These are phyloP conservation scores for Gasteruption jaculator DNA, from an alignment of 2,888 invertebrate genomes.

Conservation along the genomic window DNA sequence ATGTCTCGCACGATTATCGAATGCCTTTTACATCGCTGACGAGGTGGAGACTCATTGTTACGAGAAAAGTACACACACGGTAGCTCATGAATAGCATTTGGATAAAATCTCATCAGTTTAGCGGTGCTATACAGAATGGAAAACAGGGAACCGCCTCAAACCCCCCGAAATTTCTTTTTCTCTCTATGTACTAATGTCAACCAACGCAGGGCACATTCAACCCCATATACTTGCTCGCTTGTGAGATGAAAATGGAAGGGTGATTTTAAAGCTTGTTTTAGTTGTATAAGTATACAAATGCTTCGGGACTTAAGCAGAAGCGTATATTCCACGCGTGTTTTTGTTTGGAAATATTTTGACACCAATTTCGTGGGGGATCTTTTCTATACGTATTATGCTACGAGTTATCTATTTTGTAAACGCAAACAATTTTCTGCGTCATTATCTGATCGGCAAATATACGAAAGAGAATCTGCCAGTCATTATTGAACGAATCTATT, in stretches of 20 bases:
- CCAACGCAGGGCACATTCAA: conserved; percentile 28
- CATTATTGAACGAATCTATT: too few species aligned
- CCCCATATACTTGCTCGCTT: conserved; percentile 16
- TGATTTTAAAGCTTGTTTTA: conserved; percentile 5
- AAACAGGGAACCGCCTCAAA: too few species aligned
- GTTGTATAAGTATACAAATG: too few species aligned
- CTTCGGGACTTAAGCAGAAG: too few species aligned
- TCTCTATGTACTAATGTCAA: too few species aligned
- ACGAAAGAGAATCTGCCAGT: too few species aligned
- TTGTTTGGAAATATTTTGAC: conserved; percentile 37
- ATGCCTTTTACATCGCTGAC: conserved; percentile 22
- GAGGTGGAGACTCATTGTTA: conserved; percentile 17
- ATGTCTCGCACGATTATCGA: conserved; percentile 28
- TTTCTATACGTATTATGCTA: too few species aligned
- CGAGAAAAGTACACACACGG: conserved; percentile 19
- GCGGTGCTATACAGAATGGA: conserved; percentile 20
- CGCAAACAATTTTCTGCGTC: too few species aligned
- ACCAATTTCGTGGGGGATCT: conserved; percentile 28
- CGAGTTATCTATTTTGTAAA: too few species aligned
- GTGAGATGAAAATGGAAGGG: conserved; percentile 23
- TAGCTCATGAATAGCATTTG: conserved; percentile 43
- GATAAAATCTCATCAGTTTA: conserved; percentile 43
- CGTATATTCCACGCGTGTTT: conserved; percentile 15
- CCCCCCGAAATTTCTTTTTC: too few species aligned
- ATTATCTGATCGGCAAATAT: too few species aligned